These are phyloP conservation scores for Epirrhoe tristata DNA, from an alignment of 2,888 invertebrate species.

Conservation along the genomic window DNA sequence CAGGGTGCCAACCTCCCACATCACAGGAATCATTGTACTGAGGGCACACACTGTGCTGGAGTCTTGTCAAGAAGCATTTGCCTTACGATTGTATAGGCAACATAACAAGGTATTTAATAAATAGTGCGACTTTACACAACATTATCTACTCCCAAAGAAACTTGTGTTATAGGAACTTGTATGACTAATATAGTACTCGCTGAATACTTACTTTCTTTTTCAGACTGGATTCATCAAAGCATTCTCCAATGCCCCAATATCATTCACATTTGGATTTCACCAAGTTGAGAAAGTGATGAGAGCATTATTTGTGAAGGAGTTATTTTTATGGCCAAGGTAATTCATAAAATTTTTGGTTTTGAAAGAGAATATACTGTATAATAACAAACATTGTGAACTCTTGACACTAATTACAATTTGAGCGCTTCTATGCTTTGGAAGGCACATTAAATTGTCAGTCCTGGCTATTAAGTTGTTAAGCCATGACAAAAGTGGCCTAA, in stretches of 20 bases:
- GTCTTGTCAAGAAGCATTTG: constrained; percentile 98
- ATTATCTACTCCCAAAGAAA: no score
- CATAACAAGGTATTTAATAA: constrained; percentile 88
- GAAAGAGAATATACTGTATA: no score
- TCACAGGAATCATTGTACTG: constrained; percentile 96
- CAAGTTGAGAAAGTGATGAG: constrained; percentile 98
- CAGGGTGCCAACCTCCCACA: constrained; percentile 93
- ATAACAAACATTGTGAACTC: not conserved
- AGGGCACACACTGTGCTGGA: constrained; percentile 95
- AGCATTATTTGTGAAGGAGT: constrained; percentile 94
- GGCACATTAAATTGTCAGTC: no score
- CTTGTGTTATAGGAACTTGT: no score
- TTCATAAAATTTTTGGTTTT: no score
- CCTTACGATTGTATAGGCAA: constrained; percentile 95
- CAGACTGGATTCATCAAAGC: constrained; percentile 98
- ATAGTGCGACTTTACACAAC: no score
- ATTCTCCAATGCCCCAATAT: constrained; percentile 94
- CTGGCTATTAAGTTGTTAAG: no score
- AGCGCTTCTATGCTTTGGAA: no score
- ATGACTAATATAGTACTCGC: no score
- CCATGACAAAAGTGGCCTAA: no score
- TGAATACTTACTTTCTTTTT: constrained; percentile 51
- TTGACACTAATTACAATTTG: not conserved
- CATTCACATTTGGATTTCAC: constrained; percentile 95
- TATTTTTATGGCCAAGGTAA: constrained; percentile 95